phyloP scores from a whole-genome alignment of 2,113 vertebrate genomes.

The Charadrius vociferus region DNA sequence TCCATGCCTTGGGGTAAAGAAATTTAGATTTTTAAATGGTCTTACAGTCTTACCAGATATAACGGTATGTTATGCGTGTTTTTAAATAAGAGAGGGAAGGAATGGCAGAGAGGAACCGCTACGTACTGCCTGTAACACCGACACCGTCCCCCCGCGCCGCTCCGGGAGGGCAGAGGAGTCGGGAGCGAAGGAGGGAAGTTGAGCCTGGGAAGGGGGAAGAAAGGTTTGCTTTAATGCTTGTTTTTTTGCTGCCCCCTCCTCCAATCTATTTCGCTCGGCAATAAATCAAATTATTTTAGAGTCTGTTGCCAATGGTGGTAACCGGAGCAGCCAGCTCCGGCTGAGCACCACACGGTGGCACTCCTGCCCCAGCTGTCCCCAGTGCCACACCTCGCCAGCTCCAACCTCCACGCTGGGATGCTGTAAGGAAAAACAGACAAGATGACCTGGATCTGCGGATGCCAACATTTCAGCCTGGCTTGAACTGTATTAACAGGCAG shows the following conservation, averaged over 20 bases:
- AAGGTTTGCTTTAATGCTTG: background rate
- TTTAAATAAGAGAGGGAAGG: background rate
- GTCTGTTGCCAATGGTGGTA: accelerated
- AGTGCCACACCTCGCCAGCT: background rate
- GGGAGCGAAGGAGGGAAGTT: accelerated
- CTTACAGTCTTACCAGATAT: background rate
- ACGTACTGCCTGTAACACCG: accelerated
- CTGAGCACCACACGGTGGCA: conserved; percentile 63
- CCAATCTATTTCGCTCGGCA: accelerated
- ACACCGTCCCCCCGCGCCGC: background rate
- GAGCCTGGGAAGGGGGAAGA: background rate
- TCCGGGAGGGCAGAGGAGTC: background rate
- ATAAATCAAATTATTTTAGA: accelerated
- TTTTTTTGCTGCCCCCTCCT: accelerated
- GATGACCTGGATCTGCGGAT: accelerated
- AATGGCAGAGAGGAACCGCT: background rate
- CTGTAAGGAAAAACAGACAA: accelerated
- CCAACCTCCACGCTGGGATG: accelerated
- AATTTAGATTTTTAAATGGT: background rate
- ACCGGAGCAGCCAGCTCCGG: background rate
- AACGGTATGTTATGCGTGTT: accelerated
- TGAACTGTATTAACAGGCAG: accelerated
- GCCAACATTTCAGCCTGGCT: accelerated
- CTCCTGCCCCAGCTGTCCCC: background rate
- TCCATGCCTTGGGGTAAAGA: background rate